These are phyloP conservation scores for Caenorhabditis sulstoni DNA, from an alignment of 2,888 invertebrate genomes.

Conservation along the genomic window DNA sequence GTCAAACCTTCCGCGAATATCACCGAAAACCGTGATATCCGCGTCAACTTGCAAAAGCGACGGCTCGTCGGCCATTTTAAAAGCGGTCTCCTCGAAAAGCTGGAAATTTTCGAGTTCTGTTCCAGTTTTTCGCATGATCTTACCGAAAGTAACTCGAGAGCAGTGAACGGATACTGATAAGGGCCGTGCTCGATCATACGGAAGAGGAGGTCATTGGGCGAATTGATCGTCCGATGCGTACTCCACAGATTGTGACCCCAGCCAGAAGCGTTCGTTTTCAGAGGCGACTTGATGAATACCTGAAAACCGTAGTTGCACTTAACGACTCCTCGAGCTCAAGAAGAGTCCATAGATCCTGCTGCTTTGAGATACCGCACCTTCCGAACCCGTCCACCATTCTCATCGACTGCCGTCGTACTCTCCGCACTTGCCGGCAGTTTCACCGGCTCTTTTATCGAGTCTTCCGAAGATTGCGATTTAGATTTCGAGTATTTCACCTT, in stretches of 20 bases:
- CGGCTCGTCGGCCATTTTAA: conserved; percentile 53
- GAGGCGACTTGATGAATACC: conserved; percentile 16
- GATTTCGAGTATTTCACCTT: conserved; percentile 12
- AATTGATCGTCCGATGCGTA: conserved; percentile 30
- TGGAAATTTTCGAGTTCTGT: conserved; percentile 19
- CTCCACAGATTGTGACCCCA: conserved; percentile 42
- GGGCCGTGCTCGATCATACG: conserved; percentile 69
- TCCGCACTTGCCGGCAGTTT: background rate
- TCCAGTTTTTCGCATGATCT: no score
- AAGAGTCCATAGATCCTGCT: no score
- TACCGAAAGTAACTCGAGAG: conserved; percentile 61
- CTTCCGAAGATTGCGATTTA: conserved; percentile 32
- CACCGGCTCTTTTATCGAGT: conserved; percentile 3
- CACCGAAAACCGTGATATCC: conserved; percentile 58
- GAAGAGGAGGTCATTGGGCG: conserved; percentile 55
- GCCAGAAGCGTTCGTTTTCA: conserved; percentile 27
- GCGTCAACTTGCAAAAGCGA: conserved; percentile 50
- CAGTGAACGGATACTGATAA: conserved; percentile 63
- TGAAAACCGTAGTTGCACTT: no score
- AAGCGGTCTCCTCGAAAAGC: conserved; percentile 62
- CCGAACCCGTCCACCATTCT: background rate
- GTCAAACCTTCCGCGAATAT: conserved; percentile 51
- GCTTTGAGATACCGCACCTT: no score
- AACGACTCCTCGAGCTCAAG: no score
- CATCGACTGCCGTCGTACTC: conserved; percentile 4